Conservation (phyloP, 2,113 vertebrate genomes). For the Panthera uncia region DNA sequence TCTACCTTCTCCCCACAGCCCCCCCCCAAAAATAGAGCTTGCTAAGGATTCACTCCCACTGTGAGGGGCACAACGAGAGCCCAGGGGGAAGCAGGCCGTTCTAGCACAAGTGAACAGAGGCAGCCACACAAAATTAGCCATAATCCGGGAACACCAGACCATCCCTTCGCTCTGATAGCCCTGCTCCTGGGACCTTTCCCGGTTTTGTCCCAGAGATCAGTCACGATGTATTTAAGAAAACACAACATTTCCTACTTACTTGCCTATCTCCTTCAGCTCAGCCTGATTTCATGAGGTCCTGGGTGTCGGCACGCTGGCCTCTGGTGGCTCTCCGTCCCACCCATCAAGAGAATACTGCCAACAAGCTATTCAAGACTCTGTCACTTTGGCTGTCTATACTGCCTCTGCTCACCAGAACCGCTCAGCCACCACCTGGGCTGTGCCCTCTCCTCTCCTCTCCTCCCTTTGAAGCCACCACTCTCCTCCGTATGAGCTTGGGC, state of each 20-base stretch:
- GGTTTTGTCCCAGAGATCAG: background rate
- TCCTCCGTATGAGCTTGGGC: accelerated
- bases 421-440: background rate
- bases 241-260: background rate
- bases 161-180: background rate
- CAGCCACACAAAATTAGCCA: background rate
- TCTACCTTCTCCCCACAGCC: background rate
- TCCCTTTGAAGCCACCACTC: background rate
- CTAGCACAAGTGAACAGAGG: background rate
- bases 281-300: background rate
- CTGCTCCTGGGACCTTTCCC: background rate
- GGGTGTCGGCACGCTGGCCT: accelerated
- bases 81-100: background rate
- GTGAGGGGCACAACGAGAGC: background rate
- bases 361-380: background rate
- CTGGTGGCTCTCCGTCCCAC: background rate
- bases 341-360: too few relatives aligned
- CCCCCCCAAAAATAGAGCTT: background rate
- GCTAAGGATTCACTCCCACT: background rate
- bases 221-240: background rate
- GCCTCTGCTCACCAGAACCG: background rate
- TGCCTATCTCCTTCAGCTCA: background rate
- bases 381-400: background rate
- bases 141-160: background rate
- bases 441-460: background rate